Evolutionary conservation across 2,797 vertebrate genomes (phyloP).

Genomic region (Spheniscus humboldti): DNA sequence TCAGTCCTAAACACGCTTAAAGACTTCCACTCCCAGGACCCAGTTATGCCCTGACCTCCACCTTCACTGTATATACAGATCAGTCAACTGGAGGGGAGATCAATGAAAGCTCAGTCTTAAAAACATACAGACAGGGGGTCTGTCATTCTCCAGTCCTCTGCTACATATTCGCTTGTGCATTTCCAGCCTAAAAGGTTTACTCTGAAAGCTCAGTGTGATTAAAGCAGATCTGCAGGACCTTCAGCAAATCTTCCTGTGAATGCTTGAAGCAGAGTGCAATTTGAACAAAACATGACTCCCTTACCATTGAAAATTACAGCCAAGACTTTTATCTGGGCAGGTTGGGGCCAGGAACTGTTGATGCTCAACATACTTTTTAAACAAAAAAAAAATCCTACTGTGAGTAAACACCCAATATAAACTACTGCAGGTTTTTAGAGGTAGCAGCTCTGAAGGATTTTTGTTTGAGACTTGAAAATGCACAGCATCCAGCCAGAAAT

Average conservation of each 20-base stretch:
- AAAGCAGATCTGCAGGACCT: not conserved
- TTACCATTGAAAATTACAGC: slow-evolving; percentile 20
- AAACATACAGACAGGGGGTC: not conserved
- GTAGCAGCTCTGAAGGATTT: not conserved
- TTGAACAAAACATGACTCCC: slow-evolving; percentile 2
- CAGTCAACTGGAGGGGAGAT: not conserved
- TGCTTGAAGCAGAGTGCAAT: not conserved
- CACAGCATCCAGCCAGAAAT: not conserved
- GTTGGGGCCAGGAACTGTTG: slow-evolving; percentile 11
- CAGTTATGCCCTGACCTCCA: not conserved
- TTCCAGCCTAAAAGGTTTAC: not conserved
- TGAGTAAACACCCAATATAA: slow-evolving; percentile 2
- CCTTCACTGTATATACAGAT: not conserved
- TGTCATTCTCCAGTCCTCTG: not conserved
- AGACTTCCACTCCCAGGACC: not conserved
- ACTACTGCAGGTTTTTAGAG: not conserved
- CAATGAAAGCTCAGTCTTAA: not conserved
- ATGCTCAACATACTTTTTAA: not conserved
- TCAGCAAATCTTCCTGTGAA: slow-evolving; percentile 11
- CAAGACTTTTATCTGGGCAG: slow-evolving; percentile 33
- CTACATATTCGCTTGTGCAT: not conserved
- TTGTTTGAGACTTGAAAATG: not conserved
- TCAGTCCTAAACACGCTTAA: not conserved
- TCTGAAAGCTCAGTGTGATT: not conserved
- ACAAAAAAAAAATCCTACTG: not conserved